Percentiles rank a stretch among this genome's conserved stretches.
These are phyloP conservation scores for Carlito syrichta DNA, from an alignment of 2,113 vertebrate species.

Conservation along the genomic window DNA sequence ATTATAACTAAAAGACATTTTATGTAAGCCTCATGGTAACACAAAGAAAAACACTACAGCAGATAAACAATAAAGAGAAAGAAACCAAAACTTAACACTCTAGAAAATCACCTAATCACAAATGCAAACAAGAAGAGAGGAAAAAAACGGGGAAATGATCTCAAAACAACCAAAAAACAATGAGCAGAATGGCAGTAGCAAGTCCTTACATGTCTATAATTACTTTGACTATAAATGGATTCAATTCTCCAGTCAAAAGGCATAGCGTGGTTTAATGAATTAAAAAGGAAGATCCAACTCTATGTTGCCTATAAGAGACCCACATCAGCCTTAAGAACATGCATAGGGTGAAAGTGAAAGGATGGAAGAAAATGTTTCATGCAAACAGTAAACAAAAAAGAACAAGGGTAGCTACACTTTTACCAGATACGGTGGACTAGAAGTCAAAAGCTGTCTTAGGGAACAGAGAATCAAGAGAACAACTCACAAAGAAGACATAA, in stretches of 20 bases:
- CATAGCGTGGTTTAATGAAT: not conserved
- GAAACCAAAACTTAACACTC: not conserved
- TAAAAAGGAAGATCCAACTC: not conserved
- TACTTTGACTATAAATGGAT: not conserved
- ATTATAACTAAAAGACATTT: not conserved
- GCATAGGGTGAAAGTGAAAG: not conserved
- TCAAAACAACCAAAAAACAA: not conserved
- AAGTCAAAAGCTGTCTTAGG: not conserved
- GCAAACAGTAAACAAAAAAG: not conserved
- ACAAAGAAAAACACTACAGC: not conserved
- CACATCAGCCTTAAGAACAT: not conserved
- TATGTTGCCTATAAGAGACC: not conserved
- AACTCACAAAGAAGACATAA: not conserved
- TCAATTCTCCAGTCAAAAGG: not conserved
- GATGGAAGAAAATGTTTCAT: not conserved
- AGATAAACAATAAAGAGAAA: not conserved
- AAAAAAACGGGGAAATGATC: not conserved
- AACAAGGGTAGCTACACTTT: not conserved
- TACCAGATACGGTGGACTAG: not conserved
- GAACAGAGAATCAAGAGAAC: not conserved
- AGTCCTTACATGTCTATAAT: not conserved
- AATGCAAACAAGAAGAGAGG: not conserved
- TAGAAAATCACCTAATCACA: not conserved
- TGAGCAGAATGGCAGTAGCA: not conserved
- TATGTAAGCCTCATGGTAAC: not conserved